Percentiles rank a stretch among this genome's conserved stretches.
Evolutionary conservation across 2,888 invertebrate genomes (phyloP).

Genomic region (Ectemnius continuus): DNA sequence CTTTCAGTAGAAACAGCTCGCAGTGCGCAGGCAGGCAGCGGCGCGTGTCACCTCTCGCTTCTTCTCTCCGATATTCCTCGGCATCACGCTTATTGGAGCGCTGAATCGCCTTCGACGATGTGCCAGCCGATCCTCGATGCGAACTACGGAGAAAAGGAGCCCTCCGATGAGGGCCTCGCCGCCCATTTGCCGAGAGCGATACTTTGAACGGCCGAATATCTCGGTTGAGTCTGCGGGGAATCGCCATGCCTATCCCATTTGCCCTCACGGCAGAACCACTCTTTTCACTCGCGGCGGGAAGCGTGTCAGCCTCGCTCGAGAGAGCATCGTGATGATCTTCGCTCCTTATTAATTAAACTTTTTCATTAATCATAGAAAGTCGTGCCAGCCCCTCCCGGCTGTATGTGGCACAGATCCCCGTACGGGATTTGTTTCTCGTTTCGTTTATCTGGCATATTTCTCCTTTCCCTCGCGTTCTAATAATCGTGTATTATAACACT

Average conservation of each 20-base stretch:
- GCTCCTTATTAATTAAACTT: slow-evolving; percentile 43
- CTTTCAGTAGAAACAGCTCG: not conserved
- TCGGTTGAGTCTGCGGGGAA: slow-evolving; percentile 2
- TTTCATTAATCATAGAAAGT: slow-evolving; percentile 2
- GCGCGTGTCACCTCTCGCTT: not conserved
- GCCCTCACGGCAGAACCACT: no score
- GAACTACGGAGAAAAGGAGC: no score
- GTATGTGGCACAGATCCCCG: no score
- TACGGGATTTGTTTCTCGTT: no score
- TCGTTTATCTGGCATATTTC: no score
- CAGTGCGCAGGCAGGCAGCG: slow-evolving; percentile 9
- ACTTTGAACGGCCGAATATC: not conserved
- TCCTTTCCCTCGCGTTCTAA: no score
- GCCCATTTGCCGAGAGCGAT: not conserved
- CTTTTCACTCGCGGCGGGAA: no score
- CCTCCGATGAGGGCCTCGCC: not conserved
- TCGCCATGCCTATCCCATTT: not conserved
- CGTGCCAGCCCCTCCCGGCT: no score
- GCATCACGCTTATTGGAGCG: slow-evolving; percentile 52
- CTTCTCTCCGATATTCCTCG: slow-evolving; percentile 45
- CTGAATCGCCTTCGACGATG: slow-evolving; percentile 1
- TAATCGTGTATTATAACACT: no score
- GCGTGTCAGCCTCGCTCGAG: no score
- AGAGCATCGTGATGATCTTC: slow-evolving; percentile 12
- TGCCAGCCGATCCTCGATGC: no score